Conservation (phyloP, 2,113 vertebrate species). For the Apteryx mantelli region DNA sequence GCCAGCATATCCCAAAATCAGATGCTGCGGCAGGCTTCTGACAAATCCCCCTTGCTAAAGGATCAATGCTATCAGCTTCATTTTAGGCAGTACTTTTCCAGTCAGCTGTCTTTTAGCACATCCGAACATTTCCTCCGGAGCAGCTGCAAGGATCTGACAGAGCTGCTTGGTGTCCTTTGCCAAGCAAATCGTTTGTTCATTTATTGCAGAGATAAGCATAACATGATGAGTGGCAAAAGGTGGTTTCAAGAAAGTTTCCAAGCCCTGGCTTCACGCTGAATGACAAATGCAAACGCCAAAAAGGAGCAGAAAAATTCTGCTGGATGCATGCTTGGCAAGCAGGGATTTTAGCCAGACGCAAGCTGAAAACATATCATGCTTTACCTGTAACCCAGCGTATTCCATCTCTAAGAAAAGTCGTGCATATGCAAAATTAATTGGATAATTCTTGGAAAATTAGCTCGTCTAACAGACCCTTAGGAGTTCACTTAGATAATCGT, state of each 20-base stretch:
- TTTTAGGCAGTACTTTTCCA: neutral
- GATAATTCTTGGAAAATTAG: neutral
- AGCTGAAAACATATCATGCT: neutral
- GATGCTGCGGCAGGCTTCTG: neutral
- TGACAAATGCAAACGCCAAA: neutral
- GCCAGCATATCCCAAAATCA: neutral
- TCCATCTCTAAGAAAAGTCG: neutral
- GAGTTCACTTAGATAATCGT: neutral
- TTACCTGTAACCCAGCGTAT: neutral
- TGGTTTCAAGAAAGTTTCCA: neutral
- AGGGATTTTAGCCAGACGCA: neutral
- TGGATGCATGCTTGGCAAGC: neutral
- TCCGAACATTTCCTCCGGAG: neutral
- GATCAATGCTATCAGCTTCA: neutral
- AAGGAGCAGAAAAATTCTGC: neutral
- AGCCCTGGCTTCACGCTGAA: neutral
- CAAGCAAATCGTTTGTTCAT: neutral
- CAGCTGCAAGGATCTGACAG: neutral
- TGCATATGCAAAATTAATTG: neutral
- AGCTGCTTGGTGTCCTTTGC: neutral
- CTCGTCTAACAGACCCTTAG: neutral
- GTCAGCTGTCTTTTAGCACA: neutral
- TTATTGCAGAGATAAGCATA: neutral
- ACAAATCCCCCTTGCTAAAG: neutral
- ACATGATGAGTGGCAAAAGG: neutral